Evolutionary conservation across 2,888 invertebrate genomes (phyloP), one percentile per base, ranked within the genome.

Genomic region (Coecobrya sp.): DNA sequence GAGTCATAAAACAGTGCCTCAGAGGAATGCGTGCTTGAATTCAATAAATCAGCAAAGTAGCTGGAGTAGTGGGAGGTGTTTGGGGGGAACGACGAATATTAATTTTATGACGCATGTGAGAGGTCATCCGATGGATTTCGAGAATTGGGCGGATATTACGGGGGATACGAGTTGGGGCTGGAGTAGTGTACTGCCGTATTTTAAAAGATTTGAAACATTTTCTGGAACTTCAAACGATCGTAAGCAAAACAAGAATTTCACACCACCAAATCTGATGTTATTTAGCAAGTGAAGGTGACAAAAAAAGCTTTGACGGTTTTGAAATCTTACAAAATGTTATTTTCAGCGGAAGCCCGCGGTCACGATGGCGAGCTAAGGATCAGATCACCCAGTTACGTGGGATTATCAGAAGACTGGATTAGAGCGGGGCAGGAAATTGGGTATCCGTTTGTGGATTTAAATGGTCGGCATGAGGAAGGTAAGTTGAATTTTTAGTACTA

Each of bases 351-450:
- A 19, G 82, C 92, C 13, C 94, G 93, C 49, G 95, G 95, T 7
- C 82, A 76, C 65, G 93, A 89, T 8, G 95, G 95, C 10, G 93
- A 93, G 11, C 36, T 94, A 19, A 30, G 93, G 65, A 82, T 94
- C 94, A 95, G 96, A 93, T 94, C 96, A 59, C 95, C 95, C 92
- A 97, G 96, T 96, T 96, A 96, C 94, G 97, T 97, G 94, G 91
- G 92, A 8, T 42, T 92, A 4, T 92, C 93, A 3, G 86, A 86
- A 16, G 90, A 93, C 16, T 94, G 93, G 59, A 86, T 94, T 0
- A 42, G 90, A 52, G 95, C 94, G 16, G 94, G 93, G 4, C 68
- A 92, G 49, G 94, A 95, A 73, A 42, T 93, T 1, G 94, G 94
- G 2, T 95, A 94, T 52, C 92, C 93, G 0, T 84, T 93, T 49